Evolutionary conservation across 2,797 vertebrate genomes (phyloP), one percentile per base, ranked within the genome.

Genomic region (Ctenopoma multispine): DNA sequence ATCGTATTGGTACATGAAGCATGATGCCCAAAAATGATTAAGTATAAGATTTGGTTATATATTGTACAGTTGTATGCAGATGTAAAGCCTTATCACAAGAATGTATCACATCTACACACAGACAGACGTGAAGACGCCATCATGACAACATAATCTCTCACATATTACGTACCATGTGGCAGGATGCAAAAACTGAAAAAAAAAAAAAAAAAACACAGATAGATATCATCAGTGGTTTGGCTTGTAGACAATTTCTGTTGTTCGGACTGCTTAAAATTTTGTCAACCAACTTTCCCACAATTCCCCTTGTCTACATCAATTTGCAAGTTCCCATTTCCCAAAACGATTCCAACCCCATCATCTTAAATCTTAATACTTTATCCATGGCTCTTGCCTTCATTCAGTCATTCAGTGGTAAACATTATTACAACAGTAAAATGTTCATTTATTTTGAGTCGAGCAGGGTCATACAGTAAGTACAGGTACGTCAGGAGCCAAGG

Each of bases 141-240:
- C 20, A 43, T 78, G 77, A 75, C 61, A 78, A 57, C 56, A 77
- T 71, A 77, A 82, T 79, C 73, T 74, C 55, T 70, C 15, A 55
- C 57, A 73, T 64, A 23, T 49, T 58, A 53, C 60, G 38, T 34
- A 43, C 17, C 34, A 74, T 61, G 65, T 58, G 59, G 43, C 27
- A 34, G 27, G 56, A 38, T 34, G 40, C 11, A 61, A 21, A 47
- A 43, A 38, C 27, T 43, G 24, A 51, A 29, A 56, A 34, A 66
- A 12, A 18, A 6, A 40, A 34, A 50, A 36, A 56, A 34, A 66
- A 13, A 18, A 5, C 8, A 15, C 44, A 48, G 20, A 31, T 31
- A 27, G 20, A 80, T 74, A 48, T 47, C 24, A 70, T 69, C 40
- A 66, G 62, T 27, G 79, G 27, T 72, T 46, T 56, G 64, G 49